These are phyloP conservation scores for Caenorhabditis brenneri DNA, from an alignment of 1,140 invertebrate species.

Conservation along the genomic window DNA sequence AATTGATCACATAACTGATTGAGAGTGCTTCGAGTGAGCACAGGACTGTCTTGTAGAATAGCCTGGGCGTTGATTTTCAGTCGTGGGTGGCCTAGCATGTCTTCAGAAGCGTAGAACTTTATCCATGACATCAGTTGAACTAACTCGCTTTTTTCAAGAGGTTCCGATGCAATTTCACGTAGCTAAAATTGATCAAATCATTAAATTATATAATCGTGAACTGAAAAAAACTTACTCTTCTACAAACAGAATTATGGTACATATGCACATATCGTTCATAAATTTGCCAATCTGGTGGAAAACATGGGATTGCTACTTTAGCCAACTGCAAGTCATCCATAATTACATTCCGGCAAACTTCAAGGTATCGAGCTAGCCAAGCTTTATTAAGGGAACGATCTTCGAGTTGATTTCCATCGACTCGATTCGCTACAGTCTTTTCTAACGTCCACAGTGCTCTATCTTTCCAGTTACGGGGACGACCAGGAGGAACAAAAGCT, in stretches of 20 bases:
- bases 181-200: constrained; percentile 77
- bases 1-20: constrained; percentile 83
- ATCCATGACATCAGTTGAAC: constrained; percentile 92
- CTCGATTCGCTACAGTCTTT: constrained; percentile 64
- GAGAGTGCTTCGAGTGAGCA: constrained; percentile 74
- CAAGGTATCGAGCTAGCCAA: constrained; percentile 81
- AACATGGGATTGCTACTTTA: constrained; percentile 85
- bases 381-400: constrained; percentile 88
- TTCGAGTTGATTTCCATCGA: constrained; percentile 84
- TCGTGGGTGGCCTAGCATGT: constrained; percentile 86
- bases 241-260: constrained; percentile 87
- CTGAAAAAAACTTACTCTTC: constrained; percentile 77
- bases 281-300: constrained; percentile 93
- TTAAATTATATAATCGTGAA: no score
- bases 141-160: constrained; percentile 93
- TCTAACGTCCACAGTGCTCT: constrained; percentile 76
- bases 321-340: constrained; percentile 65
- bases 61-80: constrained; percentile 83
- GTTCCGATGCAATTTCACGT: constrained; percentile 83
- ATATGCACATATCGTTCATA: constrained; percentile 87
- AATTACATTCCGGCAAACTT: constrained; percentile 60
- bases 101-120: constrained; percentile 74
- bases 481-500: constrained; percentile 86
- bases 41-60: constrained; percentile 78
- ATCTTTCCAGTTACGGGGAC: constrained; percentile 89